phyloP scores from a whole-genome alignment of 2,797 vertebrate genomes.

The Neopelma chrysocephalum region DNA sequence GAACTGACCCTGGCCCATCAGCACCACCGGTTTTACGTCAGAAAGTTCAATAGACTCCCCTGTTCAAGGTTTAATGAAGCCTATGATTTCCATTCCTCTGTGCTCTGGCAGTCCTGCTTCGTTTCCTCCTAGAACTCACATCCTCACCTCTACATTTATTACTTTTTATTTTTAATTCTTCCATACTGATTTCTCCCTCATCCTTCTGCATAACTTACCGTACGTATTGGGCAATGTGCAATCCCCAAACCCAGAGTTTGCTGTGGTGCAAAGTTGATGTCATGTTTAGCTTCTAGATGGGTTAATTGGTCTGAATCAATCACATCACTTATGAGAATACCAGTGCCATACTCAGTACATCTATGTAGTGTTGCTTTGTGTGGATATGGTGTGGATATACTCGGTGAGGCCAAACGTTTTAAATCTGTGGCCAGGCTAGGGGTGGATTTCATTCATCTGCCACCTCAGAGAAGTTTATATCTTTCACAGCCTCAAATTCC shows the following conservation, averaged over 20 bases:
- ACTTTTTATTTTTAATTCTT: background rate
- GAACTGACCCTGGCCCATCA: background rate
- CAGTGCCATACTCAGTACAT: background rate
- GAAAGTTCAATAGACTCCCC: background rate
- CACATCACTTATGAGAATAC: background rate
- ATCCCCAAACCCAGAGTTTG: background rate
- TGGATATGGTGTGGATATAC: background rate
- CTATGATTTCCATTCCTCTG: background rate
- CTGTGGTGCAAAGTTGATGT: background rate
- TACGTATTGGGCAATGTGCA: background rate
- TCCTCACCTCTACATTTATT: background rate
- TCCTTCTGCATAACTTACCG: background rate
- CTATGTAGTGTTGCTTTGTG: background rate
- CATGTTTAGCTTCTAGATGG: background rate
- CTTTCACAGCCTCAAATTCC: background rate
- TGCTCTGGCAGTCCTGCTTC: background rate
- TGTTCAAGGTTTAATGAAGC: background rate
- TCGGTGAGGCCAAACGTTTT: background rate
- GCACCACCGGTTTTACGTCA: background rate
- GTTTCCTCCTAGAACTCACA: background rate
- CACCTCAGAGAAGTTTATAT: background rate
- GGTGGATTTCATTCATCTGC: background rate
- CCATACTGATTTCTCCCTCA: background rate
- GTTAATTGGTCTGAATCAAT: background rate
- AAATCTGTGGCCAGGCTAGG: background rate